Conservation (phyloP, 2,888 invertebrate species). For the Baccha elongata region DNA sequence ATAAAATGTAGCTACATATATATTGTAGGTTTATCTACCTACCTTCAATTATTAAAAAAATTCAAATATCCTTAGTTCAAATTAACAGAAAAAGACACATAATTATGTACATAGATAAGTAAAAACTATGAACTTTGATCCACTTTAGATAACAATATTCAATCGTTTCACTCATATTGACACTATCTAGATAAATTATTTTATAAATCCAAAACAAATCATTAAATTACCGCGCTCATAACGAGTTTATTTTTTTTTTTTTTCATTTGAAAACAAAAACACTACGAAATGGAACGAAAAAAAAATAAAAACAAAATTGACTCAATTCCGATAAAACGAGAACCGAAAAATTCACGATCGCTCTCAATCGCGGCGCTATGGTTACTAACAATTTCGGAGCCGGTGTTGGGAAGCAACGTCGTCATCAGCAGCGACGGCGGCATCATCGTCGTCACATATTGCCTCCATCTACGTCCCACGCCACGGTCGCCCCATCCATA, state of each 20-base stretch:
- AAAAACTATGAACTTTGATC: no score
- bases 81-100: no score
- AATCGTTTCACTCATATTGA: constrained; percentile 12
- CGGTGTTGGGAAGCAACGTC: constrained; percentile 39
- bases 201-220: constrained; percentile 1
- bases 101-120: no score
- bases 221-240: constrained; percentile 37
- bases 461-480: constrained; percentile 9
- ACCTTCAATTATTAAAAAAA: no score
- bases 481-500: neutral
- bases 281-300: constrained; percentile 33
- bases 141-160: constrained; percentile 12
- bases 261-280: constrained; percentile 49
- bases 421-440: constrained; percentile 20
- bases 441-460: constrained; percentile 17
- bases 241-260: constrained; percentile 46
- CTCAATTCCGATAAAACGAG: constrained; percentile 18
- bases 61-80: no score
- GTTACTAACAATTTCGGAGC: constrained; percentile 57
- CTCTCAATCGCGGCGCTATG: constrained; percentile 67
- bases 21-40: no score
- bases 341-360: constrained; percentile 59
- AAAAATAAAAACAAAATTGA: constrained; percentile 30
- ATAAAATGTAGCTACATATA: no score
- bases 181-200: constrained; percentile 29